Conservation (phyloP, 2,888 invertebrate genomes). For the Oeneis ivallda region DNA sequence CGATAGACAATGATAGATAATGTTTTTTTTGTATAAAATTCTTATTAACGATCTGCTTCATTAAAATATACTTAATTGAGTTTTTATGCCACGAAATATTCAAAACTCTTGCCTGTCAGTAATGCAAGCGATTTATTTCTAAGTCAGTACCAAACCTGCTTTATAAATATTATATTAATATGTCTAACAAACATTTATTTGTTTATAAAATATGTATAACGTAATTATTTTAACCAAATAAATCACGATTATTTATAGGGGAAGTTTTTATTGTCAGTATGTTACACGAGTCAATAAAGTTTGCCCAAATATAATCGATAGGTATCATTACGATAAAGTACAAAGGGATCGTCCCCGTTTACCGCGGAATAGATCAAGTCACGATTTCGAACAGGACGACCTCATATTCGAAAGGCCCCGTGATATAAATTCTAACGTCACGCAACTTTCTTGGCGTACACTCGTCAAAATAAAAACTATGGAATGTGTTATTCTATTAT, state of each 20-base stretch:
- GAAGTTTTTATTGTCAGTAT: conserved; percentile 26
- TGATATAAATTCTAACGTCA: conserved; percentile 75
- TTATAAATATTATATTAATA: too few relatives aligned
- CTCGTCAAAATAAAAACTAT: conserved; percentile 75
- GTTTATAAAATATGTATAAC: too few relatives aligned
- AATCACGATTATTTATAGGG: background rate
- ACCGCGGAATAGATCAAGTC: conserved; percentile 64
- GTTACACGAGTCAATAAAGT: conserved; percentile 33
- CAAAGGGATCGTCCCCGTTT: conserved; percentile 67
- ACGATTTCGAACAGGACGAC: conserved; percentile 69
- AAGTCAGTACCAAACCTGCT: too few relatives aligned
- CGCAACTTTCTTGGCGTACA: conserved; percentile 76
- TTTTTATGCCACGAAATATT: too few relatives aligned
- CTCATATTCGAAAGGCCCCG: conserved; percentile 76
- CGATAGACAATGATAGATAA: too few relatives aligned
- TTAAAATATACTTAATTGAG: background rate
- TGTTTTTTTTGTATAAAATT: background rate
- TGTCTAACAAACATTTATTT: too few relatives aligned
- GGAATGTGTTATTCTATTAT: conserved; percentile 66
- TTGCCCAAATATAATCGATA: conserved; percentile 52
- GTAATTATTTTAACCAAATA: background rate
- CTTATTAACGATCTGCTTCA: background rate
- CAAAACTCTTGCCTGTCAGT: too few relatives aligned
- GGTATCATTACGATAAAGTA: conserved; percentile 58
- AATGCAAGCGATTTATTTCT: too few relatives aligned